Evolutionary conservation across 1,140 invertebrate species (phyloP).

Genomic region (Listronotus oregonensis): DNA sequence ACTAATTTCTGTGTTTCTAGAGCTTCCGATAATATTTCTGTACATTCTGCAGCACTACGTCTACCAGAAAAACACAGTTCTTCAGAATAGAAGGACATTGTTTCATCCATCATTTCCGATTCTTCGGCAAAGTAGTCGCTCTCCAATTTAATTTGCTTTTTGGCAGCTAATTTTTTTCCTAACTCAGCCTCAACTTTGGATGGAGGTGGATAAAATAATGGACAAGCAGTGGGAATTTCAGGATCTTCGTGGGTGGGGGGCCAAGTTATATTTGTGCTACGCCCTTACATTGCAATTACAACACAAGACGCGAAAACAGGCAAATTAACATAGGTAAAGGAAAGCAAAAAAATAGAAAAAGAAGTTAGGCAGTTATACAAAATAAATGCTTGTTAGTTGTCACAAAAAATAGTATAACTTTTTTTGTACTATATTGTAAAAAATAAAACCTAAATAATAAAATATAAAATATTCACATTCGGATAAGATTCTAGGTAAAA

Average conservation of each 20-base stretch:
- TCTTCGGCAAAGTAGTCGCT: slow-evolving; percentile 31
- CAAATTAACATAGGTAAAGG: slow-evolving; percentile 37
- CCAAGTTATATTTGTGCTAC: slow-evolving; percentile 67
- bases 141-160: slow-evolving; percentile 30
- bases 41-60: slow-evolving; percentile 51
- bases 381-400: not conserved
- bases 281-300: slow-evolving; percentile 49
- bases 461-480: too few relatives aligned
- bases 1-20: slow-evolving; percentile 54
- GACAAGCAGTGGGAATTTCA: slow-evolving; percentile 51
- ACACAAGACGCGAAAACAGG: slow-evolving; percentile 34
- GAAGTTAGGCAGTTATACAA: not conserved
- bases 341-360: slow-evolving; percentile 44
- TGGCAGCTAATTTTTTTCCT: slow-evolving; percentile 11
- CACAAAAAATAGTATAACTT: slow-evolving; percentile 13
- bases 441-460: not conserved
- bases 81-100: slow-evolving; percentile 49
- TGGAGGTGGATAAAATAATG: slow-evolving; percentile 52
- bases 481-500: too few relatives aligned
- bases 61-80: slow-evolving; percentile 50
- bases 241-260: slow-evolving; percentile 56
- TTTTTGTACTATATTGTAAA: not conserved
- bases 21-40: slow-evolving; percentile 52
- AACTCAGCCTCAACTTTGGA: slow-evolving; percentile 44
- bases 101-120: slow-evolving; percentile 41